Base-by-base conservation (phyloP, 2,888 invertebrate genomes). In the Acronicta alni region DNA sequence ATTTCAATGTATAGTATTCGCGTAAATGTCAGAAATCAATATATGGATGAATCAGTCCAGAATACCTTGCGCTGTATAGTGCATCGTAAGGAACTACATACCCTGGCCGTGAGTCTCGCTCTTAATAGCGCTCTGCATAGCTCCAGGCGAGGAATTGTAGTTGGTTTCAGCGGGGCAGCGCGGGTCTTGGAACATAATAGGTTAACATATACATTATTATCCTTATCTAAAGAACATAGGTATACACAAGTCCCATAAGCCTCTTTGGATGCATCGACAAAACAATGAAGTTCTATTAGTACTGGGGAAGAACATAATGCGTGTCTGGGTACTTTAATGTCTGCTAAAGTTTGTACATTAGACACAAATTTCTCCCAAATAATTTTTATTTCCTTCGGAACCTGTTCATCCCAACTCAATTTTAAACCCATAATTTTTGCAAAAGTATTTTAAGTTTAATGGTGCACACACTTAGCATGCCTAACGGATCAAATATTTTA, bases 111-210 rank as follows among this genome's bases (percentile, higher is more conserved):
- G 26, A 78, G 52, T 0, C 61, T 56, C 4, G 72, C 60, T 10
- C 64, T 67, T 12, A 72, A 18, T 8, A 26, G 8, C 7, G 26
- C 26, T 26, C 26, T 8, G 26, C 26, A 26, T 26, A 26, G 26
- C 9, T 75, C 74, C 4, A 76, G 44, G 1, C 69, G 45, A 1
- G 75, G 77, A 3, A 74, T 69, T 0, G 78, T 73, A 0, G 48
- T 45, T 0, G 71, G 39, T 20, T 70, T 75, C 4, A 73, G 12
- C 7, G 73, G 78, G 2, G 72, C 64, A 0, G 75, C 75, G 7
- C 56, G 45, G 0, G 72, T 17, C 37, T 78, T 76, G 0, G 70
- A 64, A 38, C 70, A 73, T 8, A 75, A 17, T n/a, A 77, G 18
- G 18, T 47, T 55, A 1, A 61, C 53, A 2, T 17, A n/a, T 3